Evolutionary conservation across 2,113 vertebrate genomes (phyloP).

Genomic region (Neotoma lepida): DNA sequence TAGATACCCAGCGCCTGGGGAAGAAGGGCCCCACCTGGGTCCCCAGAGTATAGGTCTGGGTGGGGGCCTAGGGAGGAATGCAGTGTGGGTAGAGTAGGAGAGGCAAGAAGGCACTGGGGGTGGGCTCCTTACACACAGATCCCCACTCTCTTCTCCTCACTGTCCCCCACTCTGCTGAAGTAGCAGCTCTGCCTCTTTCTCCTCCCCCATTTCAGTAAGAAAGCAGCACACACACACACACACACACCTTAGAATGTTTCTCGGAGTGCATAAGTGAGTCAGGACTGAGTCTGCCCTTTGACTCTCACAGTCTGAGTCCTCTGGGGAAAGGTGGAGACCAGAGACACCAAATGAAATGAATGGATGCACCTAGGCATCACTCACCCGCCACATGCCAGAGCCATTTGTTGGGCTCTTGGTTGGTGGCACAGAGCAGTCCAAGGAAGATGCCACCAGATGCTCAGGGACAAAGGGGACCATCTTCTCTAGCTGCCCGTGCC

Average conservation of each 20-base stretch:
- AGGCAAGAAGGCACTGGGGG: background rate
- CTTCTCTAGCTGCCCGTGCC: background rate
- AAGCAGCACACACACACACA: background rate
- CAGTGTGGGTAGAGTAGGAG: background rate
- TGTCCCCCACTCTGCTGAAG: background rate
- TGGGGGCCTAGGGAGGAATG: background rate
- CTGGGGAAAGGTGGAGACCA: background rate
- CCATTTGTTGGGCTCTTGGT: background rate
- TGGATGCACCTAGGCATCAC: accelerated
- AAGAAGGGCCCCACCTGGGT: background rate
- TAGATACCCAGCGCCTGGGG: background rate
- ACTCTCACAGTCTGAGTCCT: background rate
- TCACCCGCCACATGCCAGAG: background rate
- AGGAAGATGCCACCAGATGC: background rate
- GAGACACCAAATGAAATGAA: background rate
- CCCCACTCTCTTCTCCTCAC: accelerated
- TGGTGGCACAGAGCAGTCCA: background rate
- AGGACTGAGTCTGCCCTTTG: background rate
- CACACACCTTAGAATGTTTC: slow-evolving; percentile 15
- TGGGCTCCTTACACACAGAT: background rate
- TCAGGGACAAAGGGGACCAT: background rate
- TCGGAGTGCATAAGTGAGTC: background rate
- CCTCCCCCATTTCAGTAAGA: background rate
- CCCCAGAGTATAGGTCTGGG: background rate
- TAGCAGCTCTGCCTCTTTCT: background rate